A percentile compares a stretch with the other conserved stretches of the same genome.
These are phyloP conservation scores for Bellardia bayeri DNA, from an alignment of 2,888 invertebrate genomes.

Conservation along the genomic window DNA sequence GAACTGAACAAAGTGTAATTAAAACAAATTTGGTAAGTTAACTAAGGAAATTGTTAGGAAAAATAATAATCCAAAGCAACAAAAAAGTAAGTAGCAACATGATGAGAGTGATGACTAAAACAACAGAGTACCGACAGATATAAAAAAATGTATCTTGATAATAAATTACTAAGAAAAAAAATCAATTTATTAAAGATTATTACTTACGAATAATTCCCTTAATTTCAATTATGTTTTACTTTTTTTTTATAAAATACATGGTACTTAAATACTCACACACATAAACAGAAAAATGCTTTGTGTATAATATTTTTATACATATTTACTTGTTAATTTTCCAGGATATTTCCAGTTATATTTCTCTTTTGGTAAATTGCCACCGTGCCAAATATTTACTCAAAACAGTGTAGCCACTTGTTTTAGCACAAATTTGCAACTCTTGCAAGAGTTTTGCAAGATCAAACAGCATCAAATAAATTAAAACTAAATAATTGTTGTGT, in stretches of 20 bases:
- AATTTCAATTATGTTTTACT: conserved; percentile 15
- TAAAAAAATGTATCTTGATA: conserved; percentile 15
- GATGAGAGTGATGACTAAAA: conserved; percentile 16
- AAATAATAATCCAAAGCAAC: neutral
- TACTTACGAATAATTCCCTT: neutral
- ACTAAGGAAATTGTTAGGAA: conserved; percentile 64
- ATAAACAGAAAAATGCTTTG: neutral
- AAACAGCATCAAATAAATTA: no score
- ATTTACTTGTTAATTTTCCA: neutral
- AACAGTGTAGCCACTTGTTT: no score
- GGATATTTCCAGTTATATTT: neutral
- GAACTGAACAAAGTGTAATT: conserved; percentile 60
- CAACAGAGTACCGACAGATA: conserved; percentile 6
- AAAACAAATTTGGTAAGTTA: conserved; percentile 65
- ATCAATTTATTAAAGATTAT: conserved; percentile 62
- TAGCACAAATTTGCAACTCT: no score
- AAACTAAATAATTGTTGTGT: no score
- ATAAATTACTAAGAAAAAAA: conserved; percentile 46
- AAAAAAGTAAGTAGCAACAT: conserved; percentile 2
- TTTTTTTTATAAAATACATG: neutral
- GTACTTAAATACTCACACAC: neutral
- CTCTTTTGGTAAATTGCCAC: neutral
- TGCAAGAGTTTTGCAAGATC: no score
- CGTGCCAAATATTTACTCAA: no score
- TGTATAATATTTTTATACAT: neutral